phyloP scores from a whole-genome alignment of 2,113 vertebrate species.

The Calyptomena viridis region DNA sequence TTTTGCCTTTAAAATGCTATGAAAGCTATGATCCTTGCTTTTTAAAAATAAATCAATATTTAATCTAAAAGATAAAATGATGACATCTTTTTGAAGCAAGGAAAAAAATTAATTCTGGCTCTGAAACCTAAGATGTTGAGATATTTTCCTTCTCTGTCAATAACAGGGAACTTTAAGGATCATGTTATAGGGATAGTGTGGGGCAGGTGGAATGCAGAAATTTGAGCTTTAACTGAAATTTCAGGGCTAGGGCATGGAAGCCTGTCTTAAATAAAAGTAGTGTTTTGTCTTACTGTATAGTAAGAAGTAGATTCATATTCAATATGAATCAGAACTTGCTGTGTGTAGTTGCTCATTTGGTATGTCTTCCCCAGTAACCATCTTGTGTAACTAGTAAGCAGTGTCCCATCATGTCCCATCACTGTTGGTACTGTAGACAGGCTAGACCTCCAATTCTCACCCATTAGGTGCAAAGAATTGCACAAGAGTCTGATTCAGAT shows the following conservation, averaged over 20 bases:
- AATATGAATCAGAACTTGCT: too few species aligned
- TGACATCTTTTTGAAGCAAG: background rate
- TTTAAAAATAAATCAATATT: background rate
- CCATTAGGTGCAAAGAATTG: background rate
- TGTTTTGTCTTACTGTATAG: too few species aligned
- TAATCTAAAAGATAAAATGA: background rate
- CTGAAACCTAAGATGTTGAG: background rate
- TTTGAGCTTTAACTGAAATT: background rate
- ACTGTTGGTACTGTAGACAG: too few species aligned
- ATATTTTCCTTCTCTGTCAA: background rate
- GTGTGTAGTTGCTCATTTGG: too few species aligned
- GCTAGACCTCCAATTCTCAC: background rate
- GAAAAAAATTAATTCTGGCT: background rate
- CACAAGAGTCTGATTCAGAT: background rate
- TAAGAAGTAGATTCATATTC: too few species aligned
- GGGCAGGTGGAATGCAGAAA: background rate
- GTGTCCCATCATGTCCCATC: too few species aligned
- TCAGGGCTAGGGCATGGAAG: background rate
- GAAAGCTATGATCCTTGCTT: background rate
- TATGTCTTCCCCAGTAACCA: background rate
- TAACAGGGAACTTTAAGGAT: background rate
- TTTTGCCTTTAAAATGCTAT: background rate
- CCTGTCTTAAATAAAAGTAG: background rate
- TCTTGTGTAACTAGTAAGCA: background rate
- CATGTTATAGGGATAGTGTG: background rate